These are phyloP conservation scores for Thaleichthys pacificus DNA, from an alignment of 2,797 vertebrate species.

Conservation along the genomic window DNA sequence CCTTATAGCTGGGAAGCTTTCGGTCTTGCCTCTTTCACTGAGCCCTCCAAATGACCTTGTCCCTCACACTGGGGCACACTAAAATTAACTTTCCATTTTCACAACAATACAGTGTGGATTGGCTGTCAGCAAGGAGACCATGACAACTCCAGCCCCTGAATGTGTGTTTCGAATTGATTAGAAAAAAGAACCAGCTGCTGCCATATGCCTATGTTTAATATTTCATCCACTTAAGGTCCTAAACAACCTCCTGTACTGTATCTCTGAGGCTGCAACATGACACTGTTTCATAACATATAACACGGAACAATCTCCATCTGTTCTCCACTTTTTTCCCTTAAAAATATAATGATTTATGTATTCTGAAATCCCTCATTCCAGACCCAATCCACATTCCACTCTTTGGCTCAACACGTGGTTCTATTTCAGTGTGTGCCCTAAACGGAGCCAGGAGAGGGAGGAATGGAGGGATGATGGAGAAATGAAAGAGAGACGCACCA, in stretches of 20 bases:
- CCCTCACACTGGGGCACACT: conserved; percentile 38
- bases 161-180: conserved; percentile 29
- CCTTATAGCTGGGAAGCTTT: background rate
- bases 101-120: conserved; percentile 47
- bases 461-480: conserved; percentile 17
- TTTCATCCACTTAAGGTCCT: conserved; percentile 12
- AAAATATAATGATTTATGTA: background rate
- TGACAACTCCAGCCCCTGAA: conserved; percentile 22
- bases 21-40: conserved; percentile 9
- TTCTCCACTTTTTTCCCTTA: background rate
- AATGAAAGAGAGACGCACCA: conserved; percentile 45
- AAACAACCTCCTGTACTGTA: background rate
- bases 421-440: conserved; percentile 26
- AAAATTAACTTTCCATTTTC: conserved; percentile 56
- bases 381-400: conserved; percentile 2
- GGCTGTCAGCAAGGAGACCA: conserved; percentile 40
- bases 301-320: background rate
- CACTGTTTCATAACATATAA: background rate
- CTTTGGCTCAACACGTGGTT: conserved; percentile 48
- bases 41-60: conserved; percentile 52
- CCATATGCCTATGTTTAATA: conserved; percentile 27
- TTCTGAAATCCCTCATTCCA: background rate
- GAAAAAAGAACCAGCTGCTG: conserved; percentile 24
- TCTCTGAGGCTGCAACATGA: background rate
- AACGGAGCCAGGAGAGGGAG: background rate